Evolutionary conservation across 2,888 invertebrate genomes (phyloP), one percentile per base, ranked within the genome.

Genomic region (Leistus spinibarbis): DNA sequence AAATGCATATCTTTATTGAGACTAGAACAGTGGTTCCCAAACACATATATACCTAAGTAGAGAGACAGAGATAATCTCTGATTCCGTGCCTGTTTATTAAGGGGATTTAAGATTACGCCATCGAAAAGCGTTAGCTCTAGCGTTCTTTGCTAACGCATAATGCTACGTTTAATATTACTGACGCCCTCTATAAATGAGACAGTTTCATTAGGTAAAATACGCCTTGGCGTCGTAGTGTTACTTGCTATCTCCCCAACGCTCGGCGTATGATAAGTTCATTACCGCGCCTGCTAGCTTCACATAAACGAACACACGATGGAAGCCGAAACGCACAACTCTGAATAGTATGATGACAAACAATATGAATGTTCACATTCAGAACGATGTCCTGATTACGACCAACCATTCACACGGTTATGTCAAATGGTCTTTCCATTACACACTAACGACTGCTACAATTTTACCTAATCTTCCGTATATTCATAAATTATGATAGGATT

Each of bases 241-340:
- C 13, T 16, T 16, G 57, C 60, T 62, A 62, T 60, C 69, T 70
- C 20, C 60, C 23, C n/a, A n/a, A n/a, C n/a, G n/a, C n/a, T n/a
- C n/a, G n/a, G n/a, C 54, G 53, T 63, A 70, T 70, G 70, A 54
- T 71, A 71, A 71, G 70, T 71, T 64, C 64, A 71, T 71, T 71
- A 64, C 23, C 40, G n/a, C 22, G 22, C 16, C 54, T 56, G 10
- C 40, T n/a, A 53, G n/a, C 27, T 27, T 27, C 40, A 40, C 69
- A 22, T n/a, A 66, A 66, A 40, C 27, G 23, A 27, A 65, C 22
- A 2, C 5, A 67, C 5, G 40, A 22, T 19, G 20, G 19, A 67
- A 16, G 23, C 10, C 23, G 23, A 40, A 13, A 27, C 13, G 22
- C 16, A 60, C 20, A 20, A 16, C 60, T 19, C 60, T 19, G 60